Base-by-base conservation (phyloP, 2,888 invertebrate species). In the Lithophane ornitopus region DNA sequence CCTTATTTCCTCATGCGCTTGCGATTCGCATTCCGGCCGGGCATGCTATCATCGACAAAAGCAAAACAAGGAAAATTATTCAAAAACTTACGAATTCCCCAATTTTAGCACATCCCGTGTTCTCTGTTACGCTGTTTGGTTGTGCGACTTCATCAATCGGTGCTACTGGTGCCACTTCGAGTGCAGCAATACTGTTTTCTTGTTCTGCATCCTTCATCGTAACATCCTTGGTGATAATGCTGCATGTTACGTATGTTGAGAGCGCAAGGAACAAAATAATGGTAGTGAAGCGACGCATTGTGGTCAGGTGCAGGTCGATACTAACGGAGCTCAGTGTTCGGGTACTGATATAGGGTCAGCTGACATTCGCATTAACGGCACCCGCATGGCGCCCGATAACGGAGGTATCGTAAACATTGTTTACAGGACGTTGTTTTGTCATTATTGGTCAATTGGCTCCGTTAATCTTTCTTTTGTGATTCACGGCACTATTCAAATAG, bases 1-100 rank as follows among this genome's bases (percentile, higher is more conserved):
- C 46, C 44, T 46, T 34, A 11, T 66, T 76, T 46, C 22, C 26
- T 52, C 9, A 34, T 22, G 26, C 41, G 34, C 44, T 67, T 2
- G 8, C 19, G 26, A 44, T 65, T 28, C 19, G 12, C 56, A 56
- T 39, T 58, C 58, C 41, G 34, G 26, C 44, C 44, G 44, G 54
- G 14, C 56, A 39, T 22, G 16, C 34, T 22, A 54, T 69, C 52
- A 28, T 46, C 62, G n/a, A 58, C 34, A 74, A 63, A 70, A 70
- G 59, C 19, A 77, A 68, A 75, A 79, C 58, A 71, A 85, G 74
- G 74, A 78, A 82, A 82, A 81, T 65, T 0, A 46, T 49, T 69
- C 2, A 44, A 52, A 71, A 75, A 94, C 95, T 93, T 91, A 95
- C 95, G 82, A 92, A 94, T 80, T 93, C 87, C 75, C 95, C 95